Conservation (phyloP, 1,140 invertebrate genomes). For the Drosophila mojavensis region DNA sequence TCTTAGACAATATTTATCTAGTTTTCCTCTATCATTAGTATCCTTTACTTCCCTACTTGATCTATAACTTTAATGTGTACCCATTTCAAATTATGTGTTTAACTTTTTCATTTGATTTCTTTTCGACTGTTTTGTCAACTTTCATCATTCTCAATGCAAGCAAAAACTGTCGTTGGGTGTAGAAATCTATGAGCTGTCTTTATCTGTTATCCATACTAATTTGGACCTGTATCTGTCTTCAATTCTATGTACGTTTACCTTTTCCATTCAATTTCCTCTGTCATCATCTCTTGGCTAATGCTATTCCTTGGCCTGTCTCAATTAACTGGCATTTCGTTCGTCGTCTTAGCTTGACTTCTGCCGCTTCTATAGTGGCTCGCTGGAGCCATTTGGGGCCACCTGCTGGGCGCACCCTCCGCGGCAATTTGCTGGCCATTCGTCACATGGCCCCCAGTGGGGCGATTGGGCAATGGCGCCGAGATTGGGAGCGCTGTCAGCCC, state of each 20-base stretch:
- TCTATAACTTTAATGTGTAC: too few relatives aligned
- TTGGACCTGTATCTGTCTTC: too few relatives aligned
- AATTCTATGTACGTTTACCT: too few relatives aligned
- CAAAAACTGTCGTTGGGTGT: too few relatives aligned
- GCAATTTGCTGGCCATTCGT: slow-evolving; percentile 33
- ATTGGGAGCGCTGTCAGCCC: slow-evolving; percentile 31
- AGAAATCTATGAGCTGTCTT: neutral
- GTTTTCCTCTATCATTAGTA: too few relatives aligned
- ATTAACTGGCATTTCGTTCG: slow-evolving; percentile 26
- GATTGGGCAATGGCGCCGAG: slow-evolving; percentile 59
- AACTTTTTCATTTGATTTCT: neutral
- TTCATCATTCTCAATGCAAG: neutral
- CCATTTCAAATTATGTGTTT: neutral
- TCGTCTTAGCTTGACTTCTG: slow-evolving; percentile 37
- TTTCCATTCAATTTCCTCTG: too few relatives aligned
- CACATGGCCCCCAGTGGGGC: slow-evolving; percentile 16
- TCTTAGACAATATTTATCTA: too few relatives aligned
- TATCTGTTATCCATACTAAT: too few relatives aligned
- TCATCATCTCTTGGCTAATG: slow-evolving; percentile 7
- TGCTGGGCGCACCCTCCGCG: slow-evolving; percentile 28
- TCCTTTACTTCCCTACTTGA: too few relatives aligned
- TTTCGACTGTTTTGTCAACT: neutral
- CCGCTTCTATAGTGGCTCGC: slow-evolving; percentile 16
- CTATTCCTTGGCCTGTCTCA: slow-evolving; percentile 17
- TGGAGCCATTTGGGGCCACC: slow-evolving; percentile 25